Base-by-base conservation (phyloP, 2,797 vertebrate species). In the Enteromius radiatus region DNA sequence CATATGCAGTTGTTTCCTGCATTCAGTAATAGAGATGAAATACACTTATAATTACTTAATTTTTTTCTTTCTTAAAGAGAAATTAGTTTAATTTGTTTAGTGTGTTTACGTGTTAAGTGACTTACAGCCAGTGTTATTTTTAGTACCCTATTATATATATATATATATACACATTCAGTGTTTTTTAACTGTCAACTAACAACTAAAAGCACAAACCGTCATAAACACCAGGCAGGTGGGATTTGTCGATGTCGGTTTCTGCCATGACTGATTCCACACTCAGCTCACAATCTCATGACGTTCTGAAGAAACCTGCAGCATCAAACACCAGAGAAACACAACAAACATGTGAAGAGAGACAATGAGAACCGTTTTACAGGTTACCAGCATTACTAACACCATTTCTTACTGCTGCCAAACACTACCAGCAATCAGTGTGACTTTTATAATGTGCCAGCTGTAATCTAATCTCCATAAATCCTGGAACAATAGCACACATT, bases 181-280 rank as follows among this genome's bases (percentile, higher is more conserved):
- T 26, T 59, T 26, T 23, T 26, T 9, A 38, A 38, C 36, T 38
- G 36, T 41, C 38, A 41, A 41, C 38, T 41, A 41, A 10, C 38
- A 41, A 41, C 38, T 41, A 41, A 41, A 41, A 8, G 38, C 6
- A 11, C 43, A 82, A 41, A 90, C 89, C 86, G n/a, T 90, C 84
- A 61, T 81, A 76, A 67, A 88, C 84, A 3, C 75, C 87, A 1
- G 86, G 88, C 41, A 89, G 89, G 80, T 86, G 83, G 38, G 89
- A 88, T 69, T 82, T 84, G 52, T 90, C 88, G 9, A 89, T 74
- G 52, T 83, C 71, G 7, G 81, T 64, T 81, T 90, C 88, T 10
- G 87, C 76, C 89, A 88, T 89, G 36, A 54, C 59, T 59, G 47
- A 17, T 12, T 49, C 43, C 67, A 38, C 45, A 4, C 21, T 6